Conservation (phyloP, 2,797 vertebrate genomes). For the Xenopus petersii region DNA sequence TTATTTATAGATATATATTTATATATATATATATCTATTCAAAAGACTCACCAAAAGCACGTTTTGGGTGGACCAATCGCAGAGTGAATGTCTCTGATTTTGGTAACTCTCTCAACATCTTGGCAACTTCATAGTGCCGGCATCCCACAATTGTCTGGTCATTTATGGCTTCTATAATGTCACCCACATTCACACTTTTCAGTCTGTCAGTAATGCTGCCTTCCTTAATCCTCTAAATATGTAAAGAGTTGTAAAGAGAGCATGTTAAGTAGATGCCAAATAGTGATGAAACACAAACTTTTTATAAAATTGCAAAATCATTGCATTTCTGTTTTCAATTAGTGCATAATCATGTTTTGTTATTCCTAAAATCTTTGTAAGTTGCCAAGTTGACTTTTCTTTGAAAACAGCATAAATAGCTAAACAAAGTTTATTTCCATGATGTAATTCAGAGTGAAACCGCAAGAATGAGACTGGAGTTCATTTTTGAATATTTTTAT, state of each 20-base stretch:
- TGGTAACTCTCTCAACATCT: slow-evolving; percentile 90
- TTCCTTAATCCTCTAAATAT: slow-evolving; percentile 88
- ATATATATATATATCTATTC: no score
- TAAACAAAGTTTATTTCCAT: no score
- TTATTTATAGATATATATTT: no score
- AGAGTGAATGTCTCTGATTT: slow-evolving; percentile 85
- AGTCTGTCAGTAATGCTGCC: slow-evolving; percentile 88
- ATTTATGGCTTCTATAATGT: slow-evolving; percentile 96
- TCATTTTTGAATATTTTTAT: no score
- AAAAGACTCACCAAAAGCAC: slow-evolving; percentile 85
- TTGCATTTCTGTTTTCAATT: background rate
- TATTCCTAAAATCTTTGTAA: no score
- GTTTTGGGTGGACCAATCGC: slow-evolving; percentile 87
- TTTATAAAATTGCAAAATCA: background rate
- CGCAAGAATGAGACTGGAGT: no score
- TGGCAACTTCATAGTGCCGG: slow-evolving; percentile 94
- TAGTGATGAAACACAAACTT: background rate
- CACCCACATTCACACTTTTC: slow-evolving; percentile 84
- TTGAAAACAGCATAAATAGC: no score
- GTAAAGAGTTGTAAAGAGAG: background rate
- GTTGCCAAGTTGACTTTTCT: no score
- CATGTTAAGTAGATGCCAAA: background rate
- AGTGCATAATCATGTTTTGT: no score
- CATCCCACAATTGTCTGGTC: slow-evolving; percentile 95
- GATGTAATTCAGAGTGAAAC: no score